Conservation (phyloP, 2,797 vertebrate species). For the Pachyuromys duprasi region DNA sequence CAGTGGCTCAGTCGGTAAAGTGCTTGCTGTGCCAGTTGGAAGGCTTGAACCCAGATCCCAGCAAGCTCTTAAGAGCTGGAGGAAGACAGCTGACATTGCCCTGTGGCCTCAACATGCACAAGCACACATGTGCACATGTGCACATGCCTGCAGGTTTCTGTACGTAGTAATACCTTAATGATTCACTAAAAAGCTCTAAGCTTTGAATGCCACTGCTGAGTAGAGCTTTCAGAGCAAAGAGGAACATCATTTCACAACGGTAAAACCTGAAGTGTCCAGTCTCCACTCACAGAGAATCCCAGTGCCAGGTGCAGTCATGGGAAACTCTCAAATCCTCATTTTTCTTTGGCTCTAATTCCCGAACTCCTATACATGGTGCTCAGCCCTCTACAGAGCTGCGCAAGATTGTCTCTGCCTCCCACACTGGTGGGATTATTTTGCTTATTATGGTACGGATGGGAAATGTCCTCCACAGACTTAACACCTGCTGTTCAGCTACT, state of each 20-base stretch:
- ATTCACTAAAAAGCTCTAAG: slow-evolving; percentile 78
- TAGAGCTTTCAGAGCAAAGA: slow-evolving; percentile 52
- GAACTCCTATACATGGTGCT: background rate
- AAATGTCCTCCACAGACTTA: background rate
- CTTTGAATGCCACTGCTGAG: background rate
- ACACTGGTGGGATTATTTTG: background rate
- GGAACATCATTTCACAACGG: background rate
- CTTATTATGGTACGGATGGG: background rate
- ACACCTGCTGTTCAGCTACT: background rate
- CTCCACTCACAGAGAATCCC: background rate
- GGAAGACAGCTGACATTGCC: background rate
- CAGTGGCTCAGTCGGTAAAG: no score
- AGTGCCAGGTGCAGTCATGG: background rate
- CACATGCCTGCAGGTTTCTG: no score
- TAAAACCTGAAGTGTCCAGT: background rate
- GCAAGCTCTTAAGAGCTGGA: background rate
- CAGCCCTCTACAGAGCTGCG: background rate
- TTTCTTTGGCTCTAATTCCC: background rate
- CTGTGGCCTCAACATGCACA: background rate
- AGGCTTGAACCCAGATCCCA: background rate
- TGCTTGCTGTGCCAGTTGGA: no score
- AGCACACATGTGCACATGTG: background rate
- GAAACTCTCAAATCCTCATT: background rate
- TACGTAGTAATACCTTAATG: background rate
- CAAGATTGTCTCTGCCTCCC: background rate